Evolutionary conservation across 1,140 invertebrate species (phyloP).

Genomic region (Manduca sexta): DNA sequence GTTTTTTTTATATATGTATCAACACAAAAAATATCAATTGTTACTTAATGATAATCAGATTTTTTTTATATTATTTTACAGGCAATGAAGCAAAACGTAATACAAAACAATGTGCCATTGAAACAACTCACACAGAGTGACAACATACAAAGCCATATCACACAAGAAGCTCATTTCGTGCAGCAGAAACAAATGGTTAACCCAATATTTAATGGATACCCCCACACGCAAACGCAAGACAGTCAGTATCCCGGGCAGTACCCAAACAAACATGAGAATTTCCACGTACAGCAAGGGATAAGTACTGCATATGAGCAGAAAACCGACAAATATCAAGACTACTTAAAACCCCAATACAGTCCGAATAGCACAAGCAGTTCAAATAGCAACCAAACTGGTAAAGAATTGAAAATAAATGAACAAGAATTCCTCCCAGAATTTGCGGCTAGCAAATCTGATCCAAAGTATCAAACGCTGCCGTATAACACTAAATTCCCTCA

Average conservation of each 20-base stretch:
- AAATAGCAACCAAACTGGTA: slow-evolving; percentile 62
- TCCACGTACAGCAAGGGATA: slow-evolving; percentile 63
- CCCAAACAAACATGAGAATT: slow-evolving; percentile 59
- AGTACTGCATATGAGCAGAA: slow-evolving; percentile 65
- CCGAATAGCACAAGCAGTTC: slow-evolving; percentile 62
- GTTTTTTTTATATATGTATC: no score
- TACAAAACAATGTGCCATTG: slow-evolving; percentile 70
- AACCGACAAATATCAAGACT: slow-evolving; percentile 59
- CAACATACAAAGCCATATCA: slow-evolving; percentile 63
- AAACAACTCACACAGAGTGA: slow-evolving; percentile 69
- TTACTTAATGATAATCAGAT: no score
- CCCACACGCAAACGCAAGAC: slow-evolving; percentile 46
- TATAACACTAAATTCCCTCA: slow-evolving; percentile 89
- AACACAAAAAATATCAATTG: no score
- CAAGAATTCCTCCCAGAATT: slow-evolving; percentile 72
- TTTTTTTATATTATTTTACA: slow-evolving; percentile 29
- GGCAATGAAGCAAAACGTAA: slow-evolving; percentile 67
- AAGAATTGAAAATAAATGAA: slow-evolving; percentile 67
- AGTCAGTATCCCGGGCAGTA: slow-evolving; percentile 58
- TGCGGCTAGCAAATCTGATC: slow-evolving; percentile 86
- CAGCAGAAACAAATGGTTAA: slow-evolving; percentile 70
- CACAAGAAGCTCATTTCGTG: slow-evolving; percentile 68
- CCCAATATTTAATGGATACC: slow-evolving; percentile 62
- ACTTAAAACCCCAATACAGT: slow-evolving; percentile 62
- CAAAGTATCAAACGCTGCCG: slow-evolving; percentile 94